Evolutionary conservation across 2,888 invertebrate genomes (phyloP).

Genomic region (Himalopsyche tibetana): DNA sequence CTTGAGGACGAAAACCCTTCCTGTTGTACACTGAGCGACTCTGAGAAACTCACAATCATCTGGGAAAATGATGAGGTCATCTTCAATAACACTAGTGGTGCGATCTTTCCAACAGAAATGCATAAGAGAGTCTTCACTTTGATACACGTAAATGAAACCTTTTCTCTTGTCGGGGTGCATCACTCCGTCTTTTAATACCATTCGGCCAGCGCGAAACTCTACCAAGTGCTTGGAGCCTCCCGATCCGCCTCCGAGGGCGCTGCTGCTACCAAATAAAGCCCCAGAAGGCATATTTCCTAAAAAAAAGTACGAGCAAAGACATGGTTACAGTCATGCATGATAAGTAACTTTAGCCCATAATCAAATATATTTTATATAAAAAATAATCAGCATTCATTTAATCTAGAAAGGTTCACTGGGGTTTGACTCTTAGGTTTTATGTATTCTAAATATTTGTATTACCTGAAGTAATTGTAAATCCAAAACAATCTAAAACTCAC

Average conservation of each 20-base stretch:
- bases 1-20: conserved; percentile 95
- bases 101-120: conserved; percentile 99
- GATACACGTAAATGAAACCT: conserved; percentile 95
- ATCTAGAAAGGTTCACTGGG: not conserved
- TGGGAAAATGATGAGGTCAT: conserved; percentile 98
- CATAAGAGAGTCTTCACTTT: conserved; percentile 97
- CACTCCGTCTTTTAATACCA: conserved; percentile 95
- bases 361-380: not conserved
- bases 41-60: conserved; percentile 98
- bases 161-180: conserved; percentile 96
- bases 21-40: conserved; percentile 96
- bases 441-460: conserved; percentile 24
- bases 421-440: not conserved
- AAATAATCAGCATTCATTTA: not conserved
- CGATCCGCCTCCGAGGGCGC: conserved; percentile 86
- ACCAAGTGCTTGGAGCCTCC: conserved; percentile 93
- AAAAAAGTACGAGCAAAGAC: conserved; percentile 35
- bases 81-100: conserved; percentile 93
- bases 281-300: conserved; percentile 71
- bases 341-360: not conserved
- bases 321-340: conserved; percentile 30
- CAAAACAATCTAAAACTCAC: conserved; percentile 28
- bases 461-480: conserved; percentile 39
- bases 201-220: conserved; percentile 97
- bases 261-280: conserved; percentile 86